Conservation (phyloP, 2,113 vertebrate species). For the Spermophilus dauricus region DNA sequence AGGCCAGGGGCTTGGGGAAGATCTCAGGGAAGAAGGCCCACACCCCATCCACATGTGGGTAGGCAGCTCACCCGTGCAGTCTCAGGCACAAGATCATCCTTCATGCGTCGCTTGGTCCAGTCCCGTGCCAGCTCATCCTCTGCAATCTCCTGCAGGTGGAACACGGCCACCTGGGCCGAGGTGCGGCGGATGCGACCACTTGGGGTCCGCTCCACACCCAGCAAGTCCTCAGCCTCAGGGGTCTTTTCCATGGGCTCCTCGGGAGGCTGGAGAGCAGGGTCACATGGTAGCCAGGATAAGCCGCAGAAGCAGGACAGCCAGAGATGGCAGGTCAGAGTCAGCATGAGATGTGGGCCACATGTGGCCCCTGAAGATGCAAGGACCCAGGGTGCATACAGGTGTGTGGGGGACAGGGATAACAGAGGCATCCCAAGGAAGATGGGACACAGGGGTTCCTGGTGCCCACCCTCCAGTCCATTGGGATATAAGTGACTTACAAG, state of each 20-base stretch:
- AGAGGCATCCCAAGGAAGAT: not conserved
- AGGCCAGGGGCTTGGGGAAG: accelerated
- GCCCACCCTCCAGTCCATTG: accelerated
- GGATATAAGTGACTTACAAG: accelerated
- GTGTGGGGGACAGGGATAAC: not conserved
- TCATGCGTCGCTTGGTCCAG: constrained; percentile 97
- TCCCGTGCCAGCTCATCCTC: constrained; percentile 97
- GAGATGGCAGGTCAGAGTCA: not conserved
- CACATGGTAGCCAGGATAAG: not conserved
- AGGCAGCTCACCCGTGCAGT: constrained; percentile 93
- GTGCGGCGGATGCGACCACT: constrained; percentile 96
- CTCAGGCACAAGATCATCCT: constrained; percentile 98
- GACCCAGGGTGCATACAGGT: accelerated
- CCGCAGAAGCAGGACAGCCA: not conserved
- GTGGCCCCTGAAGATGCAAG: not conserved
- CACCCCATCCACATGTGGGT: not conserved
- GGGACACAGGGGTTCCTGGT: too few relatives aligned
- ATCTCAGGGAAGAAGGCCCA: not conserved
- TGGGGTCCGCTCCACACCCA: constrained; percentile 96
- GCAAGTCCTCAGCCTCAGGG: constrained; percentile 78
- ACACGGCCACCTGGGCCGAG: constrained; percentile 97
- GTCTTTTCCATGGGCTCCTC: constrained; percentile 86
- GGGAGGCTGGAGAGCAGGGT: constrained; percentile 32
- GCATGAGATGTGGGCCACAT: not conserved
- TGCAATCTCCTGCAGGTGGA: constrained; percentile 98